Evolutionary conservation across 2,888 invertebrate species (phyloP), one percentile per base, ranked within the genome.

Genomic region (Idaea aversata): DNA sequence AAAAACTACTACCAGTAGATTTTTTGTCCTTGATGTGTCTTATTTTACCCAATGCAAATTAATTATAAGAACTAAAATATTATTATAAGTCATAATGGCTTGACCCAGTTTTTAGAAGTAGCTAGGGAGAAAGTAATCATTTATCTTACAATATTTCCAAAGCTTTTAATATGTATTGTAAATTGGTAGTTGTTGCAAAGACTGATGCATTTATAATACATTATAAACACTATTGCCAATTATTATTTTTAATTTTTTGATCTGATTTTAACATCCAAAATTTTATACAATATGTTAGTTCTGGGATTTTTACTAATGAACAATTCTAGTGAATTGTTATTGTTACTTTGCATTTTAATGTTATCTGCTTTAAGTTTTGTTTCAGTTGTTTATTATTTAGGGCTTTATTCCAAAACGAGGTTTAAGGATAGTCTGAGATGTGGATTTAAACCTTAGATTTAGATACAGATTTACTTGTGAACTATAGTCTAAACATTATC

Each of bases 171-270:
- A 25, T 25, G 25, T 25, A 70, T 68, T 73, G 69, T 68, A 66
- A 62, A 70, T 69, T 65, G 62, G 66, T 72, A 70, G 65, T 77
- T 77, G 63, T 75, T 78, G 79, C 77, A 72, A 87, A 88, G 88
- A 89, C 88, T 90, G 88, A 88, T 85, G 86, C 84, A 88, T 88
- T 86, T 88, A 85, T 79, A 78, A 85, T 79, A 78, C 76, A 76
- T 25, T 25, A 25, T 73, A 72, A 7, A 47, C 77, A 68, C 64
- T 68, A 47, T 64, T 66, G 61, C 57, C 62, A 67, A 64, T 66
- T 62, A 64, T 64, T 57, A 64, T 58, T 61, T 38, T 25, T 16
- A 34, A 15, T 15, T 36, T 59, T n/a, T 35, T 59, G 34, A 61
- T 65, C 67, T 64, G 64, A 64, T 34, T 59, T 60, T 6, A 61